These are phyloP conservation scores for Alosa alosa DNA, from an alignment of 2,113 vertebrate genomes.

Conservation along the genomic window DNA sequence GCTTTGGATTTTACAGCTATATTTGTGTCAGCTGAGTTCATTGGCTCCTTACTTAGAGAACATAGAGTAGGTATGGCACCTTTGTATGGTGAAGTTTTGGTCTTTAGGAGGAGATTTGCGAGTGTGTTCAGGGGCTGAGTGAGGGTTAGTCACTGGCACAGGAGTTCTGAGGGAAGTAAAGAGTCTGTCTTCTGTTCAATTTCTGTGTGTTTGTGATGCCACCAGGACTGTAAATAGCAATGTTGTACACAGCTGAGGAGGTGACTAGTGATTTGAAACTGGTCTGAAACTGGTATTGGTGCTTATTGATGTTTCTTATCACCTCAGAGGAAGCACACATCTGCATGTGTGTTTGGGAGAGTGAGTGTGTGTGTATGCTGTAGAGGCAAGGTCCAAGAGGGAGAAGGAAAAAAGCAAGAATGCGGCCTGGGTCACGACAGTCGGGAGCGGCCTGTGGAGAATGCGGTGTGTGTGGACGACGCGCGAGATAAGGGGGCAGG, in stretches of 20 bases:
- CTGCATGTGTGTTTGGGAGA: background rate
- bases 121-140: background rate
- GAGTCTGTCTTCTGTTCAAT: background rate
- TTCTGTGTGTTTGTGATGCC: background rate
- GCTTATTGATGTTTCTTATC: background rate
- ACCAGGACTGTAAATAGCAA: background rate
- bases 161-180: too few species aligned
- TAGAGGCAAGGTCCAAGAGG: background rate
- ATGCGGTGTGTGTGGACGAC: background rate
- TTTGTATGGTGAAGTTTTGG: background rate
- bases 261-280: background rate
- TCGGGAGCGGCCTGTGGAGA: constrained; percentile 8
- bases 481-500: background rate
- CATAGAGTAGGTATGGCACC: background rate
- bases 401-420: background rate
- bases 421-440: background rate
- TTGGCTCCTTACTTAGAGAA: background rate
- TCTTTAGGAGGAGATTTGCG: background rate
- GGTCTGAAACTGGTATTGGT: background rate
- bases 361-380: background rate
- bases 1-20: background rate
- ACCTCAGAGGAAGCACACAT: background rate
- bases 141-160: background rate
- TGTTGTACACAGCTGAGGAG: background rate
- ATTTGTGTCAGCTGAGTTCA: background rate